Percentiles rank a stretch among this genome's conserved stretches.
These are phyloP conservation scores for Oscheius sp. DNA, from an alignment of 2,888 invertebrate species.

Conservation along the genomic window DNA sequence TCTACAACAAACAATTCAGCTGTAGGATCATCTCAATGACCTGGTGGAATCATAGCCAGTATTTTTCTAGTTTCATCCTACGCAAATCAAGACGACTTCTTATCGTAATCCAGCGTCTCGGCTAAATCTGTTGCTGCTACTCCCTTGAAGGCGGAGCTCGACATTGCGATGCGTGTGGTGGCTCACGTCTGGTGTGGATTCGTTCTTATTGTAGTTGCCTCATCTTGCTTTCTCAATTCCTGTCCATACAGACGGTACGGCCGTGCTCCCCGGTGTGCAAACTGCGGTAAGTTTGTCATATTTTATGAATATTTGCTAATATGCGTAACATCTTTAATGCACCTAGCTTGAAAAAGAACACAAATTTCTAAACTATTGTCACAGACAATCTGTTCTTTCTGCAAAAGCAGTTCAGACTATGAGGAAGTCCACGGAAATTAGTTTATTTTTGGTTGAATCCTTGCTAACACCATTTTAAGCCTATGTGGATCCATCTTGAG, in stretches of 20 bases:
- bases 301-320: too few species aligned
- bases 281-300: conserved; percentile 48
- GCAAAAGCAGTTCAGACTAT: too few species aligned
- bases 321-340: too few species aligned
- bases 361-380: too few species aligned
- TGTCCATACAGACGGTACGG: conserved; percentile 70
- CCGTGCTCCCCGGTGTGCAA: conserved; percentile 54
- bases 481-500: too few species aligned
- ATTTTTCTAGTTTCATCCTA: background rate
- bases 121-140: conserved; percentile 9
- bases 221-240: conserved; percentile 66
- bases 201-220: conserved; percentile 10
- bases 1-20: too few species aligned
- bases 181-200: conserved; percentile 18
- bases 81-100: background rate
- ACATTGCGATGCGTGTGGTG: conserved; percentile 21
- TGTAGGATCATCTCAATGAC: too few species aligned
- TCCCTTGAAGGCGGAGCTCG: conserved; percentile 29
- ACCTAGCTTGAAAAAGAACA: too few species aligned
- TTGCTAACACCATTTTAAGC: background rate
- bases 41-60: background rate
- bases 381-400: too few species aligned
- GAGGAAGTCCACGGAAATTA: too few species aligned
- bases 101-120: conserved; percentile 22
- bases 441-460: background rate